Conservation (phyloP, 2,797 vertebrate species). For the Acipenser oxyrinchus region DNA sequence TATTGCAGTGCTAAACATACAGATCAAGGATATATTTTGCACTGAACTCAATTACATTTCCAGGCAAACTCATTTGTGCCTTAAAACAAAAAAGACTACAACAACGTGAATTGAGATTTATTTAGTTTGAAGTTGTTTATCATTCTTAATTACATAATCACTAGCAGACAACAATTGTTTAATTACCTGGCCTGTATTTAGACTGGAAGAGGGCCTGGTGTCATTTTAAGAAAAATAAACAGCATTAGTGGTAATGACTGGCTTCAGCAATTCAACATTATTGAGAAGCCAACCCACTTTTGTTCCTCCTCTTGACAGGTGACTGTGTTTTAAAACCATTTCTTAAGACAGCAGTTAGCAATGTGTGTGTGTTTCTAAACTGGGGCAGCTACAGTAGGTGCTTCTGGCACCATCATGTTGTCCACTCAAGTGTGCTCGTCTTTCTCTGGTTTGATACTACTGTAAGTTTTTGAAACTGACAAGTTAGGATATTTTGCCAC, state of each 20-base stretch:
- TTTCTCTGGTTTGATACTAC: slow-evolving; percentile 56
- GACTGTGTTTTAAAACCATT: slow-evolving; percentile 2
- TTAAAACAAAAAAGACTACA: slow-evolving; percentile 6
- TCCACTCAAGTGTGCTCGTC: slow-evolving; percentile 31
- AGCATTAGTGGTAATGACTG: background rate
- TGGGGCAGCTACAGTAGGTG: too few species aligned
- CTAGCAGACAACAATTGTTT: slow-evolving; percentile 10
- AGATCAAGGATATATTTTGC: too few species aligned
- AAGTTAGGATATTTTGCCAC: slow-evolving; percentile 26
- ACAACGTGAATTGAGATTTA: slow-evolving; percentile 21
- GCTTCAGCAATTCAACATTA: background rate
- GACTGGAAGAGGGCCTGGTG: background rate
- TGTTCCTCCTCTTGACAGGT: slow-evolving; percentile 11
- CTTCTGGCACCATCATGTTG: too few species aligned
- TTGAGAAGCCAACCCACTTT: background rate
- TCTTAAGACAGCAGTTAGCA: too few species aligned
- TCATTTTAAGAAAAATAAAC: slow-evolving; percentile 10
- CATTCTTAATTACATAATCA: slow-evolving; percentile 16
- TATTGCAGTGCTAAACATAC: too few species aligned
- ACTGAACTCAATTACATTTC: slow-evolving; percentile 8
- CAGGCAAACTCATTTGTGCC: background rate
- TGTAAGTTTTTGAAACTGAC: slow-evolving; percentile 47
- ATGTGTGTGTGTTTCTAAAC: too few species aligned
- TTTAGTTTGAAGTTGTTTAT: slow-evolving; percentile 22
- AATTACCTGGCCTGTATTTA: slow-evolving; percentile 13